Percentiles rank a stretch among this genome's conserved stretches.
These are phyloP conservation scores for Dromius quadrimaculatus DNA, from an alignment of 2,888 invertebrate genomes.

Conservation along the genomic window DNA sequence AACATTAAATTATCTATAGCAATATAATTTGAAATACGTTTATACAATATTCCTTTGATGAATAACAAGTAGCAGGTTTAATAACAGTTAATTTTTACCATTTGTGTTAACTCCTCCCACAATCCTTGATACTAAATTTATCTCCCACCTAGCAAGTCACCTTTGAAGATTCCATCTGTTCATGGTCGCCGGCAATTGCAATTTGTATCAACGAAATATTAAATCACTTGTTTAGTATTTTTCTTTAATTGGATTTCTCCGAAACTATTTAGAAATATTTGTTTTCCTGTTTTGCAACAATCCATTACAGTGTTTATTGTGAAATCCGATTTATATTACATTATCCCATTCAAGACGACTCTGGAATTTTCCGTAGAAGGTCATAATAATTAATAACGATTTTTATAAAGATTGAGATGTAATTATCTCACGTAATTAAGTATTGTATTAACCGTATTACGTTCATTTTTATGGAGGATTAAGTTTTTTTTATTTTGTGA, in stretches of 20 bases:
- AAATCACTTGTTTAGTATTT: background rate
- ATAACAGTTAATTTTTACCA: background rate
- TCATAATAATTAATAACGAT: constrained; percentile 4
- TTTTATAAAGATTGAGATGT: constrained; percentile 10
- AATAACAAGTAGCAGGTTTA: background rate
- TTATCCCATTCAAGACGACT: background rate
- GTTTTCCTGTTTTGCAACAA: constrained; percentile 26
- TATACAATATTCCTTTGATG: background rate
- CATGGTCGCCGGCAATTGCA: background rate
- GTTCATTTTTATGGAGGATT: background rate
- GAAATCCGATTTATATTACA: background rate
- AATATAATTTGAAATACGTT: no score
- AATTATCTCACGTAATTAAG: background rate
- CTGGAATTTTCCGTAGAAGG: background rate
- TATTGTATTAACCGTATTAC: background rate
- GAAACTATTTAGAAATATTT: constrained; percentile 11
- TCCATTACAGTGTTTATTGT: constrained; percentile 1
- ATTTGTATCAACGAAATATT: background rate
- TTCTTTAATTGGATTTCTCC: constrained; percentile 12
- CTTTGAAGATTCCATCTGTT: background rate
- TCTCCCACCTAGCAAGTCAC: background rate
- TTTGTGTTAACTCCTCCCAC: background rate
- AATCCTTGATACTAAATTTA: constrained; percentile 8
- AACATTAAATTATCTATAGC: no score
- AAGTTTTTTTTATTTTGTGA: no score